Evolutionary conservation across 92 coral and sea anemone genomes (phyloP).

Genomic region (Zoanthus sansibaricus): DNA sequence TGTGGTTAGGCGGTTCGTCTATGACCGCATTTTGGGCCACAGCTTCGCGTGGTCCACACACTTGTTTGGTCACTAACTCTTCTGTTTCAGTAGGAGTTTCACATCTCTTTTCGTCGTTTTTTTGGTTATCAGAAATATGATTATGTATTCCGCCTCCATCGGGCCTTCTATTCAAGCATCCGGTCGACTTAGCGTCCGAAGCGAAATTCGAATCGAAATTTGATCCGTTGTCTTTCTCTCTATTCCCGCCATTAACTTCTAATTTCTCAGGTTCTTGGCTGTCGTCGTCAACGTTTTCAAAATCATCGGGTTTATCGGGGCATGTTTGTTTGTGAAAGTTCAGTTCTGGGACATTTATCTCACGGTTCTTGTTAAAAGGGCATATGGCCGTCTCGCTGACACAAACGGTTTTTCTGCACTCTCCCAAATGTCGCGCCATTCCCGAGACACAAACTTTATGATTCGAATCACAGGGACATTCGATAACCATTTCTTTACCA

Average conservation of each 20-base stretch:
- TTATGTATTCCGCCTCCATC: constrained; percentile 89
- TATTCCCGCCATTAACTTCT: constrained; percentile 57
- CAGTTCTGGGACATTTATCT: constrained; percentile 81
- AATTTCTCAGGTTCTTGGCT: constrained; percentile 3
- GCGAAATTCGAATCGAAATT: constrained; percentile 37
- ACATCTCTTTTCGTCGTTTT: constrained; percentile 58
- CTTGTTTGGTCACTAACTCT: constrained; percentile 46
- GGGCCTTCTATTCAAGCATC: constrained; percentile 87
- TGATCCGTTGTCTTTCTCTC: constrained; percentile 44
- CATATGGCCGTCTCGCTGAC: constrained; percentile 88
- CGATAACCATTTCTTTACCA: constrained; percentile 71
- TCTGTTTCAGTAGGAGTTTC: constrained; percentile 55
- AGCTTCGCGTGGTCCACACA: constrained; percentile 55
- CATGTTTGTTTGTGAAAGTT: constrained; percentile 77
- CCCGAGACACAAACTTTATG: constrained; percentile 75
- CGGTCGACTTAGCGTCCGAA: constrained; percentile 82
- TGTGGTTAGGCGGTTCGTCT: constrained; percentile 79
- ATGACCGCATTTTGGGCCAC: constrained; percentile 64
- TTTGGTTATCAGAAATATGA: constrained; percentile 60
- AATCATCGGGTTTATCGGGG: constrained; percentile 62
- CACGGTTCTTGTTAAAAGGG: constrained; percentile 87
- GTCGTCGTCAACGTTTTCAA: constrained; percentile 43
- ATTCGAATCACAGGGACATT: constrained; percentile 82
- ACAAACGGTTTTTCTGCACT: constrained; percentile 79
- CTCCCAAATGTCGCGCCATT: constrained; percentile 83